Conservation (phyloP, 2,888 invertebrate species). For the Campoletis raptor region DNA sequence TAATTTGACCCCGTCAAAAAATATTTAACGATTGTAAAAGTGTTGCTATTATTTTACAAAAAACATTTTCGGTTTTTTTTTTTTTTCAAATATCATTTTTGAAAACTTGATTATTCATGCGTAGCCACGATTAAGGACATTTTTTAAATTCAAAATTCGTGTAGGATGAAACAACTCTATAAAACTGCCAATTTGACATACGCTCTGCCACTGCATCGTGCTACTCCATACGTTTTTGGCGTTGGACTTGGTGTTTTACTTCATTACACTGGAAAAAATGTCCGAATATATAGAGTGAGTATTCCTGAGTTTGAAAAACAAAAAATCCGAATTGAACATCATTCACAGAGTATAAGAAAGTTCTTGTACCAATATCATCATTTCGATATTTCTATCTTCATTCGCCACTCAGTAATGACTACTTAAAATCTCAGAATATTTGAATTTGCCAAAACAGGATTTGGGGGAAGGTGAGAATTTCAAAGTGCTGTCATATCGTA, state of each 20-base stretch:
- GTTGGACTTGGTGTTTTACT: conserved; percentile 87
- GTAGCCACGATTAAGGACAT: not conserved
- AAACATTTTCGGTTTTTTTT: not conserved
- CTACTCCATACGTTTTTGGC: conserved; percentile 89
- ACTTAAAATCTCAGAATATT: too few species aligned
- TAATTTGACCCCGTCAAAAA: not conserved
- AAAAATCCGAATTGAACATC: too few species aligned
- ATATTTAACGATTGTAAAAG: not conserved
- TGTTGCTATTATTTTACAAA: not conserved
- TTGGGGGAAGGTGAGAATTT: too few species aligned
- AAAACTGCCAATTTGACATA: conserved; percentile 89
- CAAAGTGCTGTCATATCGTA: too few species aligned
- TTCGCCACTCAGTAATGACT: too few species aligned
- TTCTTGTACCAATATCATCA: not conserved
- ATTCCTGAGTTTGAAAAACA: not conserved
- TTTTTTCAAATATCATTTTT: not conserved
- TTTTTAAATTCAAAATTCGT: not conserved
- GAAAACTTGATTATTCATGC: not conserved
- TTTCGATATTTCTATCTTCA: too few species aligned
- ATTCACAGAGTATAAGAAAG: too few species aligned
- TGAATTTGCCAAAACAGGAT: too few species aligned
- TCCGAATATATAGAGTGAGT: conserved; percentile 83
- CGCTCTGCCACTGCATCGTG: conserved; percentile 88
- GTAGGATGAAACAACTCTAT: conserved; percentile 89
- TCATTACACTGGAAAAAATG: conserved; percentile 84